Evolutionary conservation across 2,888 invertebrate species (phyloP), one percentile per base, ranked within the genome.

Genomic region (Alviniconcha strummeri): DNA sequence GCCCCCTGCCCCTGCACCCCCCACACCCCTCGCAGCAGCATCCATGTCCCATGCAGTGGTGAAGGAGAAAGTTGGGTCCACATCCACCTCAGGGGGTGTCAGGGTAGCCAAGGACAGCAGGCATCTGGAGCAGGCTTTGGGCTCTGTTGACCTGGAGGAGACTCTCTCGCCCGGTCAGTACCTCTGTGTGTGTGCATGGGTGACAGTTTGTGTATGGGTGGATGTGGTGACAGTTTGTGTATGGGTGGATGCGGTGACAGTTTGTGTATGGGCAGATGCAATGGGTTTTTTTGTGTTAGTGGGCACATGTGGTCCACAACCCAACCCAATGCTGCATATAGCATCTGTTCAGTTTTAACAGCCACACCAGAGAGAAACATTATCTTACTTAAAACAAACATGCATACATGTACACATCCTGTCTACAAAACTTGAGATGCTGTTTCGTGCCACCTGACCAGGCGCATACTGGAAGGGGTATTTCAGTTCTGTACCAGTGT

Each of bases 91-190:
- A 3, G 67, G 78, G 0, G 71, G 19, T 5, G 79, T 78, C n/a
- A 64, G 77, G n/a, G 54, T 36, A 54, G 13, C 67, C 15, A 82
- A 69, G 9, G 77, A 67, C n/a, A n/a, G 67, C n/a, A 82, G 69
- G 36, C 79, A 79, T 15, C 60, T 86, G 77, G 86, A 83, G 5
- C 84, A 85, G 57, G 78, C 82, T 11, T 56, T 86, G 60, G 80
- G 57, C 13, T 56, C 74, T 19, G 74, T 81, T 36, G 90, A 91
- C 56, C 84, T 91, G 52, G 90, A 87, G 60, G 90, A 86, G 56
- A 87, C 89, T 36, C 84, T 91, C n/a, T 89, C 90, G 72, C 90
- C 90, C 81, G 91, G 91, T 90, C 86, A 60, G 80, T 15, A 11
- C 84, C 36, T 80, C 7, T 15, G 15, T 54, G 55, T 52, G 13